A percentile compares a stretch with the other conserved stretches of the same genome.
These are phyloP conservation scores for Pachypsylla venusta DNA, from an alignment of 1,140 invertebrate genomes.

Conservation along the genomic window DNA sequence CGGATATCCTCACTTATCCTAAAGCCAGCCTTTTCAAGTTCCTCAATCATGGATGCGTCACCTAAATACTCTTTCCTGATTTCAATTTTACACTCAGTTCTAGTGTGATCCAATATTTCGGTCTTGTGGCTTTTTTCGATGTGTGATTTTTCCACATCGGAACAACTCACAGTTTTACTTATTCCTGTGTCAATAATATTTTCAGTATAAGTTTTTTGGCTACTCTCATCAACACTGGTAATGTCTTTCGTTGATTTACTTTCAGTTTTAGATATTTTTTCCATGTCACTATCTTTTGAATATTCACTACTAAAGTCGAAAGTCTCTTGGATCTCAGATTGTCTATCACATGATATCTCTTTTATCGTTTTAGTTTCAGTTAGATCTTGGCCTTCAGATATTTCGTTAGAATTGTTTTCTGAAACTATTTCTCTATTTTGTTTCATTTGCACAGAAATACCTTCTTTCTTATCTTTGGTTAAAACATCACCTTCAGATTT, in stretches of 20 bases:
- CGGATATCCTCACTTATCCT: constrained; percentile 18
- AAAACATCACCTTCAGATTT: constrained; percentile 4
- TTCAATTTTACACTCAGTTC: neutral
- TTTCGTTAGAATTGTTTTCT: constrained; percentile 14
- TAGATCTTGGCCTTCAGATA: constrained; percentile 8
- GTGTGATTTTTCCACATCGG: neutral
- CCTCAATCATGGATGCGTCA: neutral
- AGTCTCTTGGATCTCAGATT: neutral
- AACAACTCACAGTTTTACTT: neutral
- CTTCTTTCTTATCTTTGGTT: constrained; percentile 14
- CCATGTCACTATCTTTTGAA: neutral
- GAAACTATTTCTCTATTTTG: constrained; percentile 12
- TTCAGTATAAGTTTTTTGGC: constrained; percentile 25
- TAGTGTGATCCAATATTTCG: neutral
- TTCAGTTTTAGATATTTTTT: neutral
- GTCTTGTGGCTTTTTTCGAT: neutral
- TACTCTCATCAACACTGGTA: constrained; percentile 17
- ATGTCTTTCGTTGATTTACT: neutral
- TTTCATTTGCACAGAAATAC: neutral
- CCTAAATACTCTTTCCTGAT: neutral
- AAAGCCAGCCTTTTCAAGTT: neutral
- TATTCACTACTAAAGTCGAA: neutral
- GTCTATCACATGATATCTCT: neutral
- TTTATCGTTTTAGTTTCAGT: constrained; percentile 7
- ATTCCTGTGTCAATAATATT: neutral